Evolutionary conservation across 2,888 invertebrate species (phyloP), one percentile per base, ranked within the genome.

Genomic region (Drosophila subquinaria): DNA sequence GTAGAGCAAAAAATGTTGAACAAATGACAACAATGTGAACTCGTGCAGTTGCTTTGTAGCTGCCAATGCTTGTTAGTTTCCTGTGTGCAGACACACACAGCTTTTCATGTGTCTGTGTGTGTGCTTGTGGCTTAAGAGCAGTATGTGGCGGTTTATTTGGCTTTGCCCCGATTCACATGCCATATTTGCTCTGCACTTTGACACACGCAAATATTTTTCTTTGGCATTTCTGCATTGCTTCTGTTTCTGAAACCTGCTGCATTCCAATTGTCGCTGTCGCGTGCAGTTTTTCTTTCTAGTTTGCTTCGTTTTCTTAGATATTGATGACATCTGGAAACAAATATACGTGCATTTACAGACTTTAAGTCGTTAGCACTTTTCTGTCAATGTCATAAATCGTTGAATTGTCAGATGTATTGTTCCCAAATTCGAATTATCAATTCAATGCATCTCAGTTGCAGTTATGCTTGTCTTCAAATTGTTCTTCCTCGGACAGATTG

Each of bases 141-240:
- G 17, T 43, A 27, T 51, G 50, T 42, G 71, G 70, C 55, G 82
- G 75, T 50, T 74, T 69, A 79, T 74, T 70, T 75, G 62, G 64
- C 48, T 57, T 61, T 63, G 33, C 55, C 51, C 27, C 36, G 47
- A 61, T 57, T 68, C 81, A 52, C 66, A 69, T 74, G 61, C 53
- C 53, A 81, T 81, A 75, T 74, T 77, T 81, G 56, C 57, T 59
- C 23, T 75, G 59, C 74, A 71, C 73, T 78, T 87, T 78, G 69
- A 65, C 70, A 53, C 48, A 69, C 55, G 53, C 64, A 81, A 74
- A 83, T 81, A 81, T 74, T 76, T 81, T 67, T 50, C 33, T 57
- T 62, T 59, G 40, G 43, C 43, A 47, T 61, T 71, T 57, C 43
- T 55, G 17, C 17, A 8, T 17, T 40, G 50, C 35, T 51, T 43